Evolutionary conservation across 2,113 vertebrate species (phyloP).

Genomic region (Cacatua alba): DNA sequence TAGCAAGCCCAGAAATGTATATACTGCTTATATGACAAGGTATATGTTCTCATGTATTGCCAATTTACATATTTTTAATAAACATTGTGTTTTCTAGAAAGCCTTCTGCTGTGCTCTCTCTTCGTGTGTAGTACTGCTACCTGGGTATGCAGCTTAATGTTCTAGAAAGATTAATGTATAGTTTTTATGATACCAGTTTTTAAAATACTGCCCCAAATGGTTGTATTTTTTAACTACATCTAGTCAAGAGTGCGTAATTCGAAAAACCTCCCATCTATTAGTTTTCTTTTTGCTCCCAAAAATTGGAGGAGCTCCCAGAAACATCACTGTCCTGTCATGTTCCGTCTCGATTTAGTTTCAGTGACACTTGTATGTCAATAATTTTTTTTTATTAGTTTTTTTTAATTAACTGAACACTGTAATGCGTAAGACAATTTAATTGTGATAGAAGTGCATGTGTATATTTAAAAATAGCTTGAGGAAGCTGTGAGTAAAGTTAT

Average conservation of each 20-base stretch:
- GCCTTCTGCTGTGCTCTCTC: neutral
- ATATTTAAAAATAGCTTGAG: constrained; percentile 50
- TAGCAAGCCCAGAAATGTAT: neutral
- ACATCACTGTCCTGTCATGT: neutral
- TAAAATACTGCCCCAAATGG: neutral
- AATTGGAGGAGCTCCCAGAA: constrained; percentile 20
- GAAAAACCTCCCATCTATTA: neutral
- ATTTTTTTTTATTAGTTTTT: neutral
- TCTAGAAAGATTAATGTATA: neutral
- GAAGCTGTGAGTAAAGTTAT: constrained; percentile 50
- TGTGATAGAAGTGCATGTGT: neutral
- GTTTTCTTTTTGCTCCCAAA: neutral
- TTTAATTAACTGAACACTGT: neutral
- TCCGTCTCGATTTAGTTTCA: neutral
- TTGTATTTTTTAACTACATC: neutral
- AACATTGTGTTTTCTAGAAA: neutral
- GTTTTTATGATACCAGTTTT: neutral
- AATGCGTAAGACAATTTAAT: neutral
- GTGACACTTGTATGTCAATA: neutral
- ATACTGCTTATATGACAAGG: neutral
- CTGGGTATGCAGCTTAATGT: neutral
- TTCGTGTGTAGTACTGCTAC: neutral
- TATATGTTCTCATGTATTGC: neutral
- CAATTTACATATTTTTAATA: neutral
- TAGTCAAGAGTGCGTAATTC: neutral